These are phyloP conservation scores for Eulemur albifrons DNA, from an alignment of 2,797 vertebrate species.

Conservation along the genomic window DNA sequence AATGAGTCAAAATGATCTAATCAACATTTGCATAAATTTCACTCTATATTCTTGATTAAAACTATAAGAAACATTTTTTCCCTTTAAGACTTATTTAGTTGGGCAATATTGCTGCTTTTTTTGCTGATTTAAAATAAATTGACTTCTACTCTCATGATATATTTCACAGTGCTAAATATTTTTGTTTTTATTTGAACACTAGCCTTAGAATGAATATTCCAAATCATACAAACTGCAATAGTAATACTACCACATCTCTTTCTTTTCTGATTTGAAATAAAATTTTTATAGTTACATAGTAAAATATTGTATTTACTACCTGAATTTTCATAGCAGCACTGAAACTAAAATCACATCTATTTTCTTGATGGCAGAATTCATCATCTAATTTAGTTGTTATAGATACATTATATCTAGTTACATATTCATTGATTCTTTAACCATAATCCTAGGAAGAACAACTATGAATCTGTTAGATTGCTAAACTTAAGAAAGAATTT, in stretches of 20 bases:
- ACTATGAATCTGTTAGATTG: neutral
- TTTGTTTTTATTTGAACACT: conserved; percentile 27
- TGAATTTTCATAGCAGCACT: neutral
- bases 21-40: conserved; percentile 26
- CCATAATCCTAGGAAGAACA: neutral
- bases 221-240: conserved; percentile 9
- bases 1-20: conserved; percentile 58
- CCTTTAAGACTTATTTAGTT: conserved; percentile 45
- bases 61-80: neutral
- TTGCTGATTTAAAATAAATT: conserved; percentile 57
- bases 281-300: neutral
- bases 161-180: conserved; percentile 21
- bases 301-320: neutral
- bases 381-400: neutral
- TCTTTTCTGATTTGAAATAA: conserved; percentile 46
- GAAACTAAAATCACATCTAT: neutral
- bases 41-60: conserved; percentile 58
- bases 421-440: neutral
- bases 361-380: neutral
- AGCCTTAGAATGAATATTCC: conserved; percentile 27
- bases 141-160: neutral
- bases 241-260: neutral
- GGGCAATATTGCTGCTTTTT: neutral
- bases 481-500: neutral
- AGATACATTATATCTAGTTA: neutral